These are phyloP conservation scores for Muschampia plurimacula DNA, from an alignment of 2,888 invertebrate species.

Conservation along the genomic window DNA sequence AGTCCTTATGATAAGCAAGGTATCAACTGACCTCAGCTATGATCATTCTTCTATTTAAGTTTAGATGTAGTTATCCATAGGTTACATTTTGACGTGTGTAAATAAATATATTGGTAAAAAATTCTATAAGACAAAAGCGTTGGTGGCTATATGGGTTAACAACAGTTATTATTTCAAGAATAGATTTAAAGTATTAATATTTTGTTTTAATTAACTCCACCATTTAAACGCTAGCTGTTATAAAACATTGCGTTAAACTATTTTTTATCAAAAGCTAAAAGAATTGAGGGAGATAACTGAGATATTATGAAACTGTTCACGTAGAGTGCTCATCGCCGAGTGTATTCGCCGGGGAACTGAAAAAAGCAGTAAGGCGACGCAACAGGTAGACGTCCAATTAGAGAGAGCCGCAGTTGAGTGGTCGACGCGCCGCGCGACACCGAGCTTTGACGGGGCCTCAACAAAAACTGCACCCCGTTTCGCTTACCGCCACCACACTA, in stretches of 20 bases:
- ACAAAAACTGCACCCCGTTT: slow-evolving; percentile 78
- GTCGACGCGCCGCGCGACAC: slow-evolving; percentile 75
- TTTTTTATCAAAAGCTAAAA: slow-evolving; percentile 42
- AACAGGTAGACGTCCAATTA: slow-evolving; percentile 85
- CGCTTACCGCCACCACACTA: slow-evolving; percentile 71
- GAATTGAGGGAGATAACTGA: slow-evolving; percentile 53
- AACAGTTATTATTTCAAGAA: no score
- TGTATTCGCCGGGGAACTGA: slow-evolving; percentile 62
- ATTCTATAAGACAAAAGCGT: no score
- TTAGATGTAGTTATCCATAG: no score
- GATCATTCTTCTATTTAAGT: no score
- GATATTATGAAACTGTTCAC: slow-evolving; percentile 70
- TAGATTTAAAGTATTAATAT: no score
- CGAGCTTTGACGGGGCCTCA: slow-evolving; percentile 71
- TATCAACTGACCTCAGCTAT: no score
- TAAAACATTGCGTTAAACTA: slow-evolving; percentile 6
- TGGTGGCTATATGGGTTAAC: no score
- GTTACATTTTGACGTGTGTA: no score
- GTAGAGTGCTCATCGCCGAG: slow-evolving; percentile 68
- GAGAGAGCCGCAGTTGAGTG: slow-evolving; percentile 74
- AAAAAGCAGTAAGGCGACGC: slow-evolving; percentile 74
- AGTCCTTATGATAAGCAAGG: no score
- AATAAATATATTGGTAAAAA: no score
- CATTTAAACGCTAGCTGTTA: slow-evolving; percentile 13
- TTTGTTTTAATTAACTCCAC: background rate